Conservation (phyloP, 2,113 vertebrate genomes). For the Osmerus eperlanus region DNA sequence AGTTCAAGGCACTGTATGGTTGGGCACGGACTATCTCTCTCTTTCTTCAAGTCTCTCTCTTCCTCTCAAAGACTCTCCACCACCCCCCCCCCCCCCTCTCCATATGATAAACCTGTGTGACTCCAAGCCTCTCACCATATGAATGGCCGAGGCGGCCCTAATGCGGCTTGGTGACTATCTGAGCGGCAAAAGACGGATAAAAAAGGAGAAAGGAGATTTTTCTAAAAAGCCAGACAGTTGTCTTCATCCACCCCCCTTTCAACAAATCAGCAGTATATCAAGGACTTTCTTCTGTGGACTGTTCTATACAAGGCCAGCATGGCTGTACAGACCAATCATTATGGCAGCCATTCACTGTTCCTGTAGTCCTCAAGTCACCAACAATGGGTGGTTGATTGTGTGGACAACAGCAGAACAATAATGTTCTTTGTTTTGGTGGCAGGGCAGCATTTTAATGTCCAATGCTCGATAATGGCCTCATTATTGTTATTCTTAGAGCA, state of each 20-base stretch:
- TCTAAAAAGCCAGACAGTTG: conserved; percentile 81
- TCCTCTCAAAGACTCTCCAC: conserved; percentile 19
- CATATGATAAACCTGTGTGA: conserved; percentile 53
- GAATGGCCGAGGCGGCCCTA: conserved; percentile 54
- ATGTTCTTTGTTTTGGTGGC: conserved; percentile 93
- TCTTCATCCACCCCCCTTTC: conserved; percentile 84
- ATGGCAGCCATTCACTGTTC: conserved; percentile 88
- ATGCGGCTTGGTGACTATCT: conserved; percentile 62
- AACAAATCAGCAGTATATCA: conserved; percentile 92
- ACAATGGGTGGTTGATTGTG: conserved; percentile 99
- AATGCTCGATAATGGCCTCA: conserved; percentile 95
- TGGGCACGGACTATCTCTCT: neutral
- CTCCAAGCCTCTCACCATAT: conserved; percentile 57
- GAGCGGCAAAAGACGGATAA: conserved; percentile 54
- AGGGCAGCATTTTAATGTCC: conserved; percentile 92
- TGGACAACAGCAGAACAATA: conserved; percentile 96
- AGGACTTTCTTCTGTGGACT: conserved; percentile 87
- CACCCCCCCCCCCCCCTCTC: conserved; percentile 12
- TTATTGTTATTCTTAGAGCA: conserved; percentile 97
- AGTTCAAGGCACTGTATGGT: conserved; percentile 6
- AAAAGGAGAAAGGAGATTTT: conserved; percentile 56
- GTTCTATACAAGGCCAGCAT: conserved; percentile 84
- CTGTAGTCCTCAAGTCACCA: conserved; percentile 92
- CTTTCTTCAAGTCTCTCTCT: neutral
- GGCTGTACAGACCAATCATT: conserved; percentile 93